Evolutionary conservation across 2,797 vertebrate genomes (phyloP).

Genomic region (Zenarchopterus dispar): DNA sequence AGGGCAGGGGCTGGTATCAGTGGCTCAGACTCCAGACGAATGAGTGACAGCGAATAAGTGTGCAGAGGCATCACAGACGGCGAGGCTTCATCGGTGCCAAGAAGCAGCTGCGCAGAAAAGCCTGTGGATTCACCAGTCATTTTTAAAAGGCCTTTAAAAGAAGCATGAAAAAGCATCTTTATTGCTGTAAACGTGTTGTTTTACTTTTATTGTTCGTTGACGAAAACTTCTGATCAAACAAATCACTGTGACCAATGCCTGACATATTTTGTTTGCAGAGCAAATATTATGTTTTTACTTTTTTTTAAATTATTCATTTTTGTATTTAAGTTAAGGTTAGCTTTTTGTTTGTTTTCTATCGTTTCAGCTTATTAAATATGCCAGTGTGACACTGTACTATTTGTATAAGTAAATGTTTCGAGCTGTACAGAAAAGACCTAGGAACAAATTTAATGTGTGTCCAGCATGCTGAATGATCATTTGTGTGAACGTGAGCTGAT

Average conservation of each 20-base stretch:
- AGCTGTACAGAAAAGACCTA: conserved; percentile 90
- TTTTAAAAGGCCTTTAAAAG: conserved; percentile 58
- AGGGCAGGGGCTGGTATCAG: conserved; percentile 55
- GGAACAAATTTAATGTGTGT: conserved; percentile 88
- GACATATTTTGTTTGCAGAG: conserved; percentile 72
- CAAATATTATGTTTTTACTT: conserved; percentile 74
- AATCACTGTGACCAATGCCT: conserved; percentile 97
- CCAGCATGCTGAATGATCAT: conserved; percentile 91
- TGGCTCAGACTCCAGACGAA: conserved; percentile 49
- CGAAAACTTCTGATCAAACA: conserved; percentile 89
- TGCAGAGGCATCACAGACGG: conserved; percentile 34
- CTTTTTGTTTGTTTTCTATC: conserved; percentile 67
- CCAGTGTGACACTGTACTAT: conserved; percentile 87
- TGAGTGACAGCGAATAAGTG: conserved; percentile 15
- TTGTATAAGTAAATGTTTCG: conserved; percentile 88
- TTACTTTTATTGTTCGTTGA: conserved; percentile 80
- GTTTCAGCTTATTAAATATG: conserved; percentile 73
- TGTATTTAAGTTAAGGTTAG: conserved; percentile 72
- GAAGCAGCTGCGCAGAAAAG: conserved; percentile 55
- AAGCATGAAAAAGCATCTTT: conserved; percentile 66
- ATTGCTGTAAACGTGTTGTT: conserved; percentile 62
- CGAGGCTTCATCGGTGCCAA: conserved; percentile 53
- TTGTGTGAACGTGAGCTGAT: conserved; percentile 78
- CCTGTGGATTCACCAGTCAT: conserved; percentile 53
- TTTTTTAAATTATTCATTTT: conserved; percentile 73